These are phyloP conservation scores for Gobio occitaniae DNA, from an alignment of 2,797 vertebrate species.

Conservation along the genomic window DNA sequence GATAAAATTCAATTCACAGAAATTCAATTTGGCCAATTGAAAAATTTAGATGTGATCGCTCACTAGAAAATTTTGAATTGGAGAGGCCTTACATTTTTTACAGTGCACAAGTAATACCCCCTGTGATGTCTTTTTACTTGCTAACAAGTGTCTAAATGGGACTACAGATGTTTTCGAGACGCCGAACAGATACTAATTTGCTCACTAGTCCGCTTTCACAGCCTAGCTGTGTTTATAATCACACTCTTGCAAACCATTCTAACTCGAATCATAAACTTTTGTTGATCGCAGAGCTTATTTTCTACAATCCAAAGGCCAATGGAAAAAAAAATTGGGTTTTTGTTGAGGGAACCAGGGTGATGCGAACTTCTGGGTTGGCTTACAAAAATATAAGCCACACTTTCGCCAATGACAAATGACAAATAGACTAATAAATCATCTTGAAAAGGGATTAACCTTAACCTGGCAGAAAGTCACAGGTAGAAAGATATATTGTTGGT, in stretches of 20 bases:
- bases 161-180: background rate
- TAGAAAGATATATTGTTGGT: constrained; percentile 57
- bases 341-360: background rate
- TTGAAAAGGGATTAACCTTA: constrained; percentile 59
- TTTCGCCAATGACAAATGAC: constrained; percentile 56
- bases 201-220: background rate
- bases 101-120: background rate
- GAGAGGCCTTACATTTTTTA: no score
- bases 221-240: background rate
- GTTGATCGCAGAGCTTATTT: background rate
- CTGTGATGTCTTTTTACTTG: background rate
- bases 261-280: background rate
- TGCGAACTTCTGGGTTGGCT: background rate
- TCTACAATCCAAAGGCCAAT: background rate
- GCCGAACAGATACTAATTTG: background rate
- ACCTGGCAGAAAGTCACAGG: constrained; percentile 58
- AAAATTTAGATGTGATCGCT: no score
- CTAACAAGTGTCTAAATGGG: background rate
- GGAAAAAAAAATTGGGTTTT: background rate
- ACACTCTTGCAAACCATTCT: background rate
- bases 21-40: no score
- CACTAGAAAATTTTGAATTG: no score
- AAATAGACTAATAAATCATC: constrained; percentile 61
- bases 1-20: no score
- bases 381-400: background rate